A percentile compares a stretch with the other conserved stretches of the same genome.
phyloP scores from a whole-genome alignment of 1,140 invertebrate genomes.

The Camponotus vicinus region DNA sequence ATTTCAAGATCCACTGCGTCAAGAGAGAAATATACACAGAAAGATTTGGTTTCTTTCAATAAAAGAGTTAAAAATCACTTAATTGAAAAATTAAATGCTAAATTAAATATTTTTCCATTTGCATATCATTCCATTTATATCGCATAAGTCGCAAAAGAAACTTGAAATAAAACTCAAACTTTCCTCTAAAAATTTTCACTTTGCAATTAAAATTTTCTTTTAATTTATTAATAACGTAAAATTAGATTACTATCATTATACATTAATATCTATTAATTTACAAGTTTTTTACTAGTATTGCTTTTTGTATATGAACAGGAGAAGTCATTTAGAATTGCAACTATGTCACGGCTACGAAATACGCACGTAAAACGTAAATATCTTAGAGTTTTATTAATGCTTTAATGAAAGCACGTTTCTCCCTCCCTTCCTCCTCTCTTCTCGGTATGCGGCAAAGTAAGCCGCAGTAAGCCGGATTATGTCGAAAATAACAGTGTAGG shows the following conservation, averaged over 20 bases:
- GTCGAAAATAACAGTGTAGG: not conserved
- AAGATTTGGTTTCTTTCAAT: not conserved
- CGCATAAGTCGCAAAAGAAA: not conserved
- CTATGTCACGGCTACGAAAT: not conserved
- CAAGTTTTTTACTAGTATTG: not conserved
- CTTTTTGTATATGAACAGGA: not conserved
- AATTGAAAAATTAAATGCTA: not conserved
- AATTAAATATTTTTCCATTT: not conserved
- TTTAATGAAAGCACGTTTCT: constrained; percentile 26
- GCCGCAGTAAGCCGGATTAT: constrained; percentile 33
- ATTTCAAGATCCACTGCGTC: not conserved
- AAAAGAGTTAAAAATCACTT: not conserved
- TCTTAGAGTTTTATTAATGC: constrained; percentile 11
- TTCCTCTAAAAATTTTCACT: not conserved
- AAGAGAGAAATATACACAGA: not conserved
- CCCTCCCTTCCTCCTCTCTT: too few relatives aligned
- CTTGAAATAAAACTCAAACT: not conserved
- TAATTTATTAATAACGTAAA: not conserved
- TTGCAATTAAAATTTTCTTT: not conserved
- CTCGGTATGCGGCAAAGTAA: not conserved
- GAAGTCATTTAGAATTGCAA: not conserved
- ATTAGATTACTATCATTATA: not conserved
- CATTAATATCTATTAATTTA: constrained; percentile 23
- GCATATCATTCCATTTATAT: not conserved
- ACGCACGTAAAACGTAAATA: not conserved